These are phyloP conservation scores for Hemibagrus wyckioides DNA, from an alignment of 2,113 vertebrate species.

Conservation along the genomic window DNA sequence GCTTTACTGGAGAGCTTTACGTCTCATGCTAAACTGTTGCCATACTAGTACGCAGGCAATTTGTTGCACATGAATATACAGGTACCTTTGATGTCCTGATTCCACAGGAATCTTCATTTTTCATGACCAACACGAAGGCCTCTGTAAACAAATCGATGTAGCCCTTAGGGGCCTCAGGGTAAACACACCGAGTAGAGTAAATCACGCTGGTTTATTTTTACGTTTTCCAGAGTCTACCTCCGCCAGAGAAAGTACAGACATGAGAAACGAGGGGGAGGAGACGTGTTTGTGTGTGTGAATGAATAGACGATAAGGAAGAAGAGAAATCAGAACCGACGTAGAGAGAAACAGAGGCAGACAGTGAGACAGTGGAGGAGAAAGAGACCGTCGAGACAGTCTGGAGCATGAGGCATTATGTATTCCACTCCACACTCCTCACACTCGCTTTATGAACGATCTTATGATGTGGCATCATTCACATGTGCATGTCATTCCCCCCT, in stretches of 20 bases:
- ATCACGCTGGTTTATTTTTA: conserved; percentile 50
- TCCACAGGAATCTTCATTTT: conserved; percentile 45
- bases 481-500: conserved; percentile 65
- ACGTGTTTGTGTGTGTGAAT: conserved; percentile 20
- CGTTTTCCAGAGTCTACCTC: conserved; percentile 22
- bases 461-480: conserved; percentile 72
- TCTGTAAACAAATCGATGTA: conserved; percentile 53
- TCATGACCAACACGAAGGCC: conserved; percentile 37
- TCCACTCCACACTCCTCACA: conserved; percentile 55
- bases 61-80: conserved; percentile 41
- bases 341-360: conserved; percentile 4
- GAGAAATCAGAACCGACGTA: conserved; percentile 6
- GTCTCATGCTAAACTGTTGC: conserved; percentile 25
- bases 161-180: conserved; percentile 34
- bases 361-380: conserved; percentile 17
- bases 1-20: conserved; percentile 18
- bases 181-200: conserved; percentile 48
- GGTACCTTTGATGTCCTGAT: conserved; percentile 38
- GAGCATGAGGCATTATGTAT: conserved; percentile 48
- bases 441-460: conserved; percentile 60
- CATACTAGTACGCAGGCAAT: not conserved
- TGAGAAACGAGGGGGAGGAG: not conserved
- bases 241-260: conserved; percentile 10
- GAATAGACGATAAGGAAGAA: conserved; percentile 8
- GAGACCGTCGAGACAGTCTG: conserved; percentile 2